phyloP scores from a whole-genome alignment of 1,140 invertebrate genomes.

The Araneus ventricosus region DNA sequence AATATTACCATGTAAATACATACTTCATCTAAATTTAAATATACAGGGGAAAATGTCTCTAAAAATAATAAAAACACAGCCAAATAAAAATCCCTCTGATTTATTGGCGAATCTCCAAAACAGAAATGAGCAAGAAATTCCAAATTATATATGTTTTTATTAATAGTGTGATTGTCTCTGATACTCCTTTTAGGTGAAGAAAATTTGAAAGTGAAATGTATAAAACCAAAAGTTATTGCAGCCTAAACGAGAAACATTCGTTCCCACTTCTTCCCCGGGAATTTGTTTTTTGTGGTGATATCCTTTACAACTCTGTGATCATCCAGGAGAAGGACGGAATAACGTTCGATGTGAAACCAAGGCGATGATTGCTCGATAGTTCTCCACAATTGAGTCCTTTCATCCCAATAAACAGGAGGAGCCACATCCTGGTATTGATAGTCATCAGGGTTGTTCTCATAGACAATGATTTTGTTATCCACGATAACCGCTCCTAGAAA shows the following conservation, averaged over 20 bases:
- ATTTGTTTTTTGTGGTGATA: background rate
- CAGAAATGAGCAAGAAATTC: no score
- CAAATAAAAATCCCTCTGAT: no score
- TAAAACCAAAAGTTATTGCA: no score
- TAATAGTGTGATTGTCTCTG: no score
- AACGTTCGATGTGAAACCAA: background rate
- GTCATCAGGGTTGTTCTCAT: slow-evolving; percentile 1
- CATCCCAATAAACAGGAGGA: background rate
- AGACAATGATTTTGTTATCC: background rate
- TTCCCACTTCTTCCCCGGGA: background rate
- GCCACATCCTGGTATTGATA: background rate
- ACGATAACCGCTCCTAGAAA: background rate
- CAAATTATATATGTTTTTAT: no score
- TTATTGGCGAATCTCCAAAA: no score
- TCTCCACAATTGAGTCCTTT: background rate
- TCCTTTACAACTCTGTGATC: background rate
- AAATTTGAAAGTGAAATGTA: no score
- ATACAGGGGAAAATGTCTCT: no score
- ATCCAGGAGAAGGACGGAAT: background rate
- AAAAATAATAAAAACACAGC: no score
- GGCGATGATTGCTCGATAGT: background rate
- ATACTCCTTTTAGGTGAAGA: no score
- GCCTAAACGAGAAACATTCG: background rate
- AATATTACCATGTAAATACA: no score
- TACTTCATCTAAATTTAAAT: no score